Conservation (phyloP, 2,113 vertebrate species). For the Alligator mississippiensis region DNA sequence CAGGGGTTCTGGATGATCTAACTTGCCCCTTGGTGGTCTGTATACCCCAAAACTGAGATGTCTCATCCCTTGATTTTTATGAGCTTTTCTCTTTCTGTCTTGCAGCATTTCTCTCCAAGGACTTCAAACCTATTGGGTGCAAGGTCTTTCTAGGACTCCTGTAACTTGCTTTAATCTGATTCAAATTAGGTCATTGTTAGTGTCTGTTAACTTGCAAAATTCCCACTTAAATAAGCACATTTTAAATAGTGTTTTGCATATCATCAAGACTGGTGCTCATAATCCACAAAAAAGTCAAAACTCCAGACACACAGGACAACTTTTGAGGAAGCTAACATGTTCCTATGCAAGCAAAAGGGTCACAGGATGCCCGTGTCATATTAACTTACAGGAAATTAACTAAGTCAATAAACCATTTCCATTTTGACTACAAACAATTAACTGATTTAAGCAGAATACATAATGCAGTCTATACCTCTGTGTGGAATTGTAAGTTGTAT, state of each 20-base stretch:
- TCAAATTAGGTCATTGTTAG: not conserved
- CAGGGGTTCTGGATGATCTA: not conserved
- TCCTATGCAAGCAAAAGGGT: too few relatives aligned
- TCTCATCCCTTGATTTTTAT: not conserved
- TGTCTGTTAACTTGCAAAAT: not conserved
- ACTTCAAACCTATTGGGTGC: not conserved
- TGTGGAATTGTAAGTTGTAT: too few relatives aligned
- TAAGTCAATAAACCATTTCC: too few relatives aligned
- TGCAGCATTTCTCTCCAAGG: not conserved
- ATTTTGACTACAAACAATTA: too few relatives aligned
- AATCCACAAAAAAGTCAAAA: too few relatives aligned
- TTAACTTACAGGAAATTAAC: too few relatives aligned
- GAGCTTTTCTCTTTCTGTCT: not conserved
- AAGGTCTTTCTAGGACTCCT: not conserved
- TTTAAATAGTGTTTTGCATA: not conserved
- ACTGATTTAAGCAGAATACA: too few relatives aligned
- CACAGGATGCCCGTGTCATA: too few relatives aligned
- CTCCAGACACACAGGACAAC: too few relatives aligned
- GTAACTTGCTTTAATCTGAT: not conserved
- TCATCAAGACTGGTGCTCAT: not conserved
- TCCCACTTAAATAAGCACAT: not conserved
- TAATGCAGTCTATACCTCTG: too few relatives aligned
- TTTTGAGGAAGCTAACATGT: too few relatives aligned
- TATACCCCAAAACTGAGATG: not conserved
- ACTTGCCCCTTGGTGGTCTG: not conserved